These are phyloP conservation scores for Cotesia congregata DNA, from an alignment of 2,888 invertebrate species.

Conservation along the genomic window DNA sequence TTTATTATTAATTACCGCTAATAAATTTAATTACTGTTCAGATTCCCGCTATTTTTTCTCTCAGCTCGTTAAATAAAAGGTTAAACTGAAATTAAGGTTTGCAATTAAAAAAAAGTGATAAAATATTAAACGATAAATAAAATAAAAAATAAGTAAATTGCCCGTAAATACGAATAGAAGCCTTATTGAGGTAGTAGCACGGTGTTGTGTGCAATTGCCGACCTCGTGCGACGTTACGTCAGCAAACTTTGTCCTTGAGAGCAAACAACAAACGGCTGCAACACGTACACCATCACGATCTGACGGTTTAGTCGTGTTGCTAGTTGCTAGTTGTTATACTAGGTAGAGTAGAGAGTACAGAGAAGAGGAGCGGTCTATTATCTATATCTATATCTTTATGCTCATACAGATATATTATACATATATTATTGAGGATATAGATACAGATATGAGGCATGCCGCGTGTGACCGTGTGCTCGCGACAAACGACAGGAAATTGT, in stretches of 20 bases:
- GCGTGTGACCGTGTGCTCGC: constrained; percentile 32
- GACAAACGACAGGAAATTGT: constrained; percentile 49
- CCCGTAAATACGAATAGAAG: not conserved
- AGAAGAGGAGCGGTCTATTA: constrained; percentile 13
- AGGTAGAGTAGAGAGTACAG: not conserved
- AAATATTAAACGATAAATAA: not conserved
- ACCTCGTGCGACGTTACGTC: constrained; percentile 33
- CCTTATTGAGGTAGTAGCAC: constrained; percentile 6
- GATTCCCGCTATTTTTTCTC: no score
- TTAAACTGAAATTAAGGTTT: no score
- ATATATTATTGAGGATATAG: constrained; percentile 5
- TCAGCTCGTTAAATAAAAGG: no score
- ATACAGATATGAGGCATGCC: not conserved
- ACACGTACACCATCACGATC: constrained; percentile 8
- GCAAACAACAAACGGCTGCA: constrained; percentile 11
- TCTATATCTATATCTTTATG: not conserved
- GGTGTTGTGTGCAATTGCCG: constrained; percentile 22
- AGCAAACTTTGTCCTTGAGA: constrained; percentile 34
- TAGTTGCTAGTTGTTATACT: no score
- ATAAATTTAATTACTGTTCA: not conserved
- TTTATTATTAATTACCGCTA: not conserved
- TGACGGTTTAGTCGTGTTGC: not conserved
- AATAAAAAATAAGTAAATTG: not conserved
- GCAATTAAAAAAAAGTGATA: not conserved
- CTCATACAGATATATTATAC: not conserved